A percentile compares a stretch with the other conserved stretches of the same genome.
Conservation (phyloP, 2,888 invertebrate genomes). For the Gibbula magus region DNA sequence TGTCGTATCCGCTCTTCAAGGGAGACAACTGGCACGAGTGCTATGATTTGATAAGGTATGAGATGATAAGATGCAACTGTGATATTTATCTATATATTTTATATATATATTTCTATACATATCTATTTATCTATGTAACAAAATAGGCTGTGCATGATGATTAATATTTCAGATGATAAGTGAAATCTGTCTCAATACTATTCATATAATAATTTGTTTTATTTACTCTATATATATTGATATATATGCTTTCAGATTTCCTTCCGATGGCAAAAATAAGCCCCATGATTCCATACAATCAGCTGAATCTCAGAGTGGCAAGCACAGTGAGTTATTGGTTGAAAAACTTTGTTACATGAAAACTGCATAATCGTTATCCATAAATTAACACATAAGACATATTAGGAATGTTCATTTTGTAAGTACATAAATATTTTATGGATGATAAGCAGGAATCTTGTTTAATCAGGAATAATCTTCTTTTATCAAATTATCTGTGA, state of each 20-base stretch:
- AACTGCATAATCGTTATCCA: too few relatives aligned
- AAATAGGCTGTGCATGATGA: neutral
- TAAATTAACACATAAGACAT: too few relatives aligned
- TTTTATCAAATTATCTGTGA: too few relatives aligned
- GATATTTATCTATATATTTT: too few relatives aligned
- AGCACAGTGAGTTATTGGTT: neutral
- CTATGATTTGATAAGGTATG: constrained; percentile 72
- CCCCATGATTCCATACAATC: constrained; percentile 71
- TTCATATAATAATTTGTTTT: neutral
- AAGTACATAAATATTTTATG: too few relatives aligned
- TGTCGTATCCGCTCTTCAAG: constrained; percentile 70
- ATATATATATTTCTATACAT: too few relatives aligned
- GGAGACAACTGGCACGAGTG: constrained; percentile 72
- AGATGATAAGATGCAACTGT: neutral
- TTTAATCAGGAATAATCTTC: neutral
- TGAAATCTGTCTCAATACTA: neutral
- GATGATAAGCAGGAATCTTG: neutral
- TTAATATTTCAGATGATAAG: neutral
- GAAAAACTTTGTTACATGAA: too few relatives aligned
- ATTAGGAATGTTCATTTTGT: too few relatives aligned
- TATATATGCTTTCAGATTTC: constrained; percentile 59
- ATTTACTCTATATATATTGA: neutral
- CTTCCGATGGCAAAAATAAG: constrained; percentile 66
- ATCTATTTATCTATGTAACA: neutral
- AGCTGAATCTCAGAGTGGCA: constrained; percentile 24